Conservation (phyloP, 2,888 invertebrate genomes). For the Tetramorium bicarinatum region DNA sequence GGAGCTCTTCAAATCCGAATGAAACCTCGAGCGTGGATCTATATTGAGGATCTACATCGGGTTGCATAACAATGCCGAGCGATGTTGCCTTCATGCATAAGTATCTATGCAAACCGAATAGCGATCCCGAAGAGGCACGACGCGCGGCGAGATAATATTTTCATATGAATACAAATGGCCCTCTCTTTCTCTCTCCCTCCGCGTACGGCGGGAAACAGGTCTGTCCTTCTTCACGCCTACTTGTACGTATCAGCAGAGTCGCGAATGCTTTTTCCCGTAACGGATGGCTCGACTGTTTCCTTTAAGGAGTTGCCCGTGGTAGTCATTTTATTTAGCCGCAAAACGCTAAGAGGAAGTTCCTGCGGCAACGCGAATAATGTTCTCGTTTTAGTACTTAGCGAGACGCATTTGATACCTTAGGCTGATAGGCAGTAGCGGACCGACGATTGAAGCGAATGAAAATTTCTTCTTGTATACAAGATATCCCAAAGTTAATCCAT, state of each 20-base stretch:
- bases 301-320: constrained; percentile 66
- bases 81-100: constrained; percentile 81
- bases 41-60: constrained; percentile 79
- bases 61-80: constrained; percentile 81
- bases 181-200: constrained; percentile 60
- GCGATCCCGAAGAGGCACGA: constrained; percentile 78
- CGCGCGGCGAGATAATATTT: constrained; percentile 79
- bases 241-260: constrained; percentile 69
- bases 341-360: constrained; percentile 67
- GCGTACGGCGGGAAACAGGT: constrained; percentile 37
- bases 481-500: background rate
- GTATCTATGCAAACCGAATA: constrained; percentile 83
- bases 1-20: constrained; percentile 76
- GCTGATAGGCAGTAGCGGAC: constrained; percentile 1
- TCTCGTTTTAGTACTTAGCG: constrained; percentile 68
- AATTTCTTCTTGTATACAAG: constrained; percentile 15
- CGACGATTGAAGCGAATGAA: constrained; percentile 9
- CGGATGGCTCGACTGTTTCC: constrained; percentile 73
- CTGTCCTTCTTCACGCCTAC: constrained; percentile 48
- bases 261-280: constrained; percentile 75
- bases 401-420: constrained; percentile 37
- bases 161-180: constrained; percentile 81
- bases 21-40: constrained; percentile 75
- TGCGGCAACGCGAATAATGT: constrained; percentile 66
- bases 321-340: constrained; percentile 72